These are phyloP conservation scores for Sisor rabdophorus DNA, from an alignment of 2,113 vertebrate genomes.

Conservation along the genomic window DNA sequence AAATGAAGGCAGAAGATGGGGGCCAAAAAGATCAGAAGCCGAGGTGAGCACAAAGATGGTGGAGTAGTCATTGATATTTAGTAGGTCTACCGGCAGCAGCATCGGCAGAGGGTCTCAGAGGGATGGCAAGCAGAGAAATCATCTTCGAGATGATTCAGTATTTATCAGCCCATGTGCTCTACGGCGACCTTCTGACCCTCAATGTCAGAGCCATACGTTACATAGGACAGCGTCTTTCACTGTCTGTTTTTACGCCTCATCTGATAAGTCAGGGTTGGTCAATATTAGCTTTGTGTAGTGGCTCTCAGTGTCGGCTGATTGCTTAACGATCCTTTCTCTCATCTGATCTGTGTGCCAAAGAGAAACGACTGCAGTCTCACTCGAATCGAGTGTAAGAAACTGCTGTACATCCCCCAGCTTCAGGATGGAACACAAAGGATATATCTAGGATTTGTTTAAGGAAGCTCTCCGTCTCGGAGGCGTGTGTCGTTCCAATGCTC, in stretches of 20 bases:
- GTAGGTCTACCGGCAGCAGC: slow-evolving; percentile 35
- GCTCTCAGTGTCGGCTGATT: neutral
- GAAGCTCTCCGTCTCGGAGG: slow-evolving; percentile 34
- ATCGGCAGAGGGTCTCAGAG: slow-evolving; percentile 19
- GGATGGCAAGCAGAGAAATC: slow-evolving; percentile 27
- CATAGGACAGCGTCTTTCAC: slow-evolving; percentile 15
- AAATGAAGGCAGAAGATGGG: slow-evolving; percentile 45
- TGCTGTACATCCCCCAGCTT: slow-evolving; percentile 21
- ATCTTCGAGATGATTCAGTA: slow-evolving; percentile 38
- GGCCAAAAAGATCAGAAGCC: slow-evolving; percentile 49
- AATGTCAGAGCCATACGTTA: slow-evolving; percentile 35
- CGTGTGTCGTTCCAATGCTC: slow-evolving; percentile 40
- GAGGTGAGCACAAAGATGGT: slow-evolving; percentile 30
- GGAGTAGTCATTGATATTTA: slow-evolving; percentile 49
- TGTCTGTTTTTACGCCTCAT: slow-evolving; percentile 7
- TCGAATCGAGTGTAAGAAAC: neutral
- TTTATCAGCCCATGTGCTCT: slow-evolving; percentile 28
- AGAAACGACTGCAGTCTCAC: neutral
- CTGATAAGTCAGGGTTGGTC: slow-evolving; percentile 8
- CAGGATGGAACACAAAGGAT: slow-evolving; percentile 31
- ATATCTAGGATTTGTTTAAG: slow-evolving; percentile 39
- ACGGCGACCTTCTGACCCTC: slow-evolving; percentile 11
- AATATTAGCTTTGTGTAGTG: slow-evolving; percentile 1
- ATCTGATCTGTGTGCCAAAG: neutral
- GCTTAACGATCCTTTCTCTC: neutral